Evolutionary conservation across 2,888 invertebrate genomes (phyloP).

Genomic region (Cancer borealis): DNA sequence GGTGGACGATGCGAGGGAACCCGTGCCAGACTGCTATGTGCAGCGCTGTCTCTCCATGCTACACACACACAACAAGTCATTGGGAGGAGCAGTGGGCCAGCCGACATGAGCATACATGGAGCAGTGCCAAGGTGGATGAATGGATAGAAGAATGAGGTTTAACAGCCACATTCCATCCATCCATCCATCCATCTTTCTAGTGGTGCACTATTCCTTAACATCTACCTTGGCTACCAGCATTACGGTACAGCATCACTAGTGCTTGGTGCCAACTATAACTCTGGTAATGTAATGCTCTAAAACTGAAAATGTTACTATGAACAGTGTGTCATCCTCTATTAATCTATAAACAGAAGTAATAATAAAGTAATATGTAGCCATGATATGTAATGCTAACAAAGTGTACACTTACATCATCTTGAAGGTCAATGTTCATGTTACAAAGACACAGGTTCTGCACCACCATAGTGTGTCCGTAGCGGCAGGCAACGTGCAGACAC

Average conservation of each 20-base stretch:
- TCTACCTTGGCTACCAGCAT: background rate
- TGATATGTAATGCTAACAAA: background rate
- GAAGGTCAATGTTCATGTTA: slow-evolving; percentile 81
- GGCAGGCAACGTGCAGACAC: slow-evolving; percentile 84
- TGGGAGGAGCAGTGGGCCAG: background rate
- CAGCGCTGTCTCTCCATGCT: slow-evolving; percentile 83
- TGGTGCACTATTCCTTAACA: background rate
- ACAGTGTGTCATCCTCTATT: slow-evolving; percentile 22
- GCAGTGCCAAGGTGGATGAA: background rate
- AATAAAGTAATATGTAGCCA: background rate
- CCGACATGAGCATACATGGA: background rate
- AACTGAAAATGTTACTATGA: slow-evolving; percentile 6
- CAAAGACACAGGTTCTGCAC: slow-evolving; percentile 81
- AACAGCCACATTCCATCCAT: background rate
- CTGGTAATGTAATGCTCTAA: background rate
- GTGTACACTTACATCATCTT: slow-evolving; percentile 81
- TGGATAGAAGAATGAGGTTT: slow-evolving; percentile 27
- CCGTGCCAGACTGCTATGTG: slow-evolving; percentile 83
- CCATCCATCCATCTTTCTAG: background rate
- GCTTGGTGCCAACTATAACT: slow-evolving; percentile 11
- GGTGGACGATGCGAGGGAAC: slow-evolving; percentile 80
- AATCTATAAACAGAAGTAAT: background rate
- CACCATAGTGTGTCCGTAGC: slow-evolving; percentile 82
- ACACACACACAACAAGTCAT: slow-evolving; percentile 71
- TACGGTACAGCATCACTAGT: background rate